phyloP scores from a whole-genome alignment of 1,140 invertebrate species.

The Listronotus bonariensis region DNA sequence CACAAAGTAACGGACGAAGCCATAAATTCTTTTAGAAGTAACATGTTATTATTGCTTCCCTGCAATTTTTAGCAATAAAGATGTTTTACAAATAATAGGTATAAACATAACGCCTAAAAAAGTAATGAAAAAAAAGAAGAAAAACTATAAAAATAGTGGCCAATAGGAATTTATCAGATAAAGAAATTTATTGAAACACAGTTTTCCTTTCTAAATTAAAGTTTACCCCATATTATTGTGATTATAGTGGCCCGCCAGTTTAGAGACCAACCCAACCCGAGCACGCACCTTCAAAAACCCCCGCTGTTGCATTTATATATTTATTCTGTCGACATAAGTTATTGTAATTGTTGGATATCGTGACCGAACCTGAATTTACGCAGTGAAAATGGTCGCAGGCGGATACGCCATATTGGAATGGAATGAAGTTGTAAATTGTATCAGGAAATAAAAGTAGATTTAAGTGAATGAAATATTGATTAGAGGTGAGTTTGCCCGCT shows the following conservation, averaged over 20 bases:
- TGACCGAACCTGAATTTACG: constrained; percentile 33
- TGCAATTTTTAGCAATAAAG: too few species aligned
- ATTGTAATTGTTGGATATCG: constrained; percentile 40
- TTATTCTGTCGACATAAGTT: constrained; percentile 30
- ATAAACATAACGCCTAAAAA: too few species aligned
- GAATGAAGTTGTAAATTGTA: constrained; percentile 19
- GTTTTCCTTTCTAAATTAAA: constrained; percentile 19
- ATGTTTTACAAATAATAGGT: too few species aligned
- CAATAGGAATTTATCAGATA: too few species aligned
- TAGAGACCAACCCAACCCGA: constrained; percentile 24
- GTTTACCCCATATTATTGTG: neutral
- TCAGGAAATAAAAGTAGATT: constrained; percentile 1
- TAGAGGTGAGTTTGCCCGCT: neutral
- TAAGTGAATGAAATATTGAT: constrained; percentile 9
- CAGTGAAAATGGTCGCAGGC: constrained; percentile 25
- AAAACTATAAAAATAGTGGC: too few species aligned
- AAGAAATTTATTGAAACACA: neutral
- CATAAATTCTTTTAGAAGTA: too few species aligned
- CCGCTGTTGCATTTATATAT: constrained; percentile 12
- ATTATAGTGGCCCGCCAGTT: too few species aligned
- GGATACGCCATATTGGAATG: constrained; percentile 32
- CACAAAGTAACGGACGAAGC: too few species aligned
- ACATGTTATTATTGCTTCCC: too few species aligned
- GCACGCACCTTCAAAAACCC: constrained; percentile 14
- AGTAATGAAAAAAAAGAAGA: too few species aligned